Evolutionary conservation across 1,140 invertebrate species (phyloP).

Genomic region (Anadara kagoshimensis): DNA sequence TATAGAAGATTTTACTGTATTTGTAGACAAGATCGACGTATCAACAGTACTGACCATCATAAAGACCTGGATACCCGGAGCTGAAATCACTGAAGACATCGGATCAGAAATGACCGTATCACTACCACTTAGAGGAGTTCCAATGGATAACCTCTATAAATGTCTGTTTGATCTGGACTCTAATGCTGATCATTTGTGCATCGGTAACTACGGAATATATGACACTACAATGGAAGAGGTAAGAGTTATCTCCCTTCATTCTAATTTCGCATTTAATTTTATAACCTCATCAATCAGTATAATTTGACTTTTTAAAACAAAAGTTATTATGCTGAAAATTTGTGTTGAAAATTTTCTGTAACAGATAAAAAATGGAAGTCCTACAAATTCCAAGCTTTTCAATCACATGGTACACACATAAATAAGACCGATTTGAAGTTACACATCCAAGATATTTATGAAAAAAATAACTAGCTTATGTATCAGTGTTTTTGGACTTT

Average conservation of each 20-base stretch:
- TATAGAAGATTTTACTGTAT: too few relatives aligned
- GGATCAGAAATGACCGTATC: slow-evolving; percentile 38
- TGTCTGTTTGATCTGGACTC: slow-evolving; percentile 66
- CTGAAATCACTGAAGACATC: slow-evolving; percentile 46
- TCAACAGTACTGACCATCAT: slow-evolving; percentile 46
- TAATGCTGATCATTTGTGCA: slow-evolving; percentile 43
- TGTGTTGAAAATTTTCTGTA: too few relatives aligned
- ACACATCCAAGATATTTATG: too few relatives aligned
- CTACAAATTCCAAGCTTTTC: too few relatives aligned
- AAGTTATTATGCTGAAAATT: too few relatives aligned
- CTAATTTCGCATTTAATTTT: too few relatives aligned
- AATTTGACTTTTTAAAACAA: neutral
- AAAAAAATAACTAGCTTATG: too few relatives aligned
- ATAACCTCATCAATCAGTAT: too few relatives aligned
- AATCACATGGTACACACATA: too few relatives aligned
- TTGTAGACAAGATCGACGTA: slow-evolving; percentile 25
- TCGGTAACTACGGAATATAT: slow-evolving; percentile 67
- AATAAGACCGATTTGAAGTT: too few relatives aligned
- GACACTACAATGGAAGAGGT: slow-evolving; percentile 73
- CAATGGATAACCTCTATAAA: slow-evolving; percentile 42
- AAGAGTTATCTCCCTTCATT: neutral
- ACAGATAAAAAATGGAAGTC: too few relatives aligned
- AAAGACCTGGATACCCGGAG: slow-evolving; percentile 45
- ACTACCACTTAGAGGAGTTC: slow-evolving; percentile 33
- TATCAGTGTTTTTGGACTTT: too few relatives aligned